Evolutionary conservation across 1,140 invertebrate species (phyloP).

Genomic region (Pantala flavescens): DNA sequence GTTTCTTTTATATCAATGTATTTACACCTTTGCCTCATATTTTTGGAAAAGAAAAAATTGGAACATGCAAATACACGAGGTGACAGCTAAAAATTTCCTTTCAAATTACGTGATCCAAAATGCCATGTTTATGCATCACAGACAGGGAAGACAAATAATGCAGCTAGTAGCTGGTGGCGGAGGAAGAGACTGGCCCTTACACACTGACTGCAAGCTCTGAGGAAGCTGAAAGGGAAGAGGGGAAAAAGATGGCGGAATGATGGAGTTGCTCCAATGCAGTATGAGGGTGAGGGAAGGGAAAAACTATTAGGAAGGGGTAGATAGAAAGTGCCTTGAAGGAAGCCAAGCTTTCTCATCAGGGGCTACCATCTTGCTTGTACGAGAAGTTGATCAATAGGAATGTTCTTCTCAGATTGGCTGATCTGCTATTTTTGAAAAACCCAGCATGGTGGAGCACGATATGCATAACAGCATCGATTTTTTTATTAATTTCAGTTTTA

Average conservation of each 20-base stretch:
- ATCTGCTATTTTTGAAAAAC: not conserved
- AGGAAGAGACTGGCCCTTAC: not conserved
- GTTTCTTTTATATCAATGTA: no score
- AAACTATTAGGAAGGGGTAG: not conserved
- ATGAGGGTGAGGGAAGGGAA: constrained; percentile 2
- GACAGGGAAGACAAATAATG: not conserved
- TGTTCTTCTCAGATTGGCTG: not conserved
- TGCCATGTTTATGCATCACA: not conserved
- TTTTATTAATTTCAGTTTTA: not conserved
- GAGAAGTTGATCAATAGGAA: not conserved
- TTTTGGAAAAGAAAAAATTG: no score
- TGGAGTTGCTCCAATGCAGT: not conserved
- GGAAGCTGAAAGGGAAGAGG: not conserved
- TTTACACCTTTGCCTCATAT: no score
- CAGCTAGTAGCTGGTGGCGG: not conserved
- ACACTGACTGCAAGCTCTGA: not conserved
- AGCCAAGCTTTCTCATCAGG: not conserved
- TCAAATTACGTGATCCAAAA: not conserved
- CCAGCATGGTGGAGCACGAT: not conserved
- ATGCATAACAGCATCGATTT: not conserved
- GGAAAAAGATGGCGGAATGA: not conserved
- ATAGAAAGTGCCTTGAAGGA: not conserved
- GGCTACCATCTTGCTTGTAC: not conserved
- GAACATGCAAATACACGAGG: no score
- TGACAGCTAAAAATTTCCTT: not conserved